A percentile compares a stretch with the other conserved stretches of the same genome.
These are phyloP conservation scores for Denticeps clupeoides DNA, from an alignment of 2,797 vertebrate species.

Conservation along the genomic window DNA sequence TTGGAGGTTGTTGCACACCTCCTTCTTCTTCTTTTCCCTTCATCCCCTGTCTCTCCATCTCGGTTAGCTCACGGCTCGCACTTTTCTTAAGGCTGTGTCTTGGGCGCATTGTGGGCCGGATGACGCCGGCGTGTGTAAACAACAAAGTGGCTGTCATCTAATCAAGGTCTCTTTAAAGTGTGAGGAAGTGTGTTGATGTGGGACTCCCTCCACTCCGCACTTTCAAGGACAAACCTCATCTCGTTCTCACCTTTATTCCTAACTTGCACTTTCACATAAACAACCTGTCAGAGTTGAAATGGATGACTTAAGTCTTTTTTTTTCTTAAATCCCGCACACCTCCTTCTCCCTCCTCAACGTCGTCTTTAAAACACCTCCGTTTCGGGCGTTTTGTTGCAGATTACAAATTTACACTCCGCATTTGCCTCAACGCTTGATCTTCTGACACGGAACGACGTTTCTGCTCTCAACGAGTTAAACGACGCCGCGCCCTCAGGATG, in stretches of 20 bases:
- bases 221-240: not conserved
- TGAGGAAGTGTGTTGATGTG: constrained; percentile 11
- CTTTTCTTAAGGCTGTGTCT: constrained; percentile 19
- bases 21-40: not conserved
- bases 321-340: not conserved
- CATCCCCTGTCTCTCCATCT: constrained; percentile 4
- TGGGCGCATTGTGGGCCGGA: constrained; percentile 15
- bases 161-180: constrained; percentile 34
- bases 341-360: not conserved
- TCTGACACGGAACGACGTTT: not conserved
- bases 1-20: constrained; percentile 25
- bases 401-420: constrained; percentile 25
- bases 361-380: constrained; percentile 26
- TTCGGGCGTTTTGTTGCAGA: constrained; percentile 22
- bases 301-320: constrained; percentile 10
- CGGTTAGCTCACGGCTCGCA: constrained; percentile 8
- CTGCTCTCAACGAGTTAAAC: not conserved
- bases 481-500: not conserved
- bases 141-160: constrained; percentile 39
- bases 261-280: constrained; percentile 24
- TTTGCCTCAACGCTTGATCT: constrained; percentile 9
- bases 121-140: constrained; percentile 27
- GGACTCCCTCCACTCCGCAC: constrained; percentile 12
- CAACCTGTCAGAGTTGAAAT: constrained; percentile 25
- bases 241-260: not conserved